These are phyloP conservation scores for Sarcophaga variegata DNA, from an alignment of 2,888 invertebrate species.

Conservation along the genomic window DNA sequence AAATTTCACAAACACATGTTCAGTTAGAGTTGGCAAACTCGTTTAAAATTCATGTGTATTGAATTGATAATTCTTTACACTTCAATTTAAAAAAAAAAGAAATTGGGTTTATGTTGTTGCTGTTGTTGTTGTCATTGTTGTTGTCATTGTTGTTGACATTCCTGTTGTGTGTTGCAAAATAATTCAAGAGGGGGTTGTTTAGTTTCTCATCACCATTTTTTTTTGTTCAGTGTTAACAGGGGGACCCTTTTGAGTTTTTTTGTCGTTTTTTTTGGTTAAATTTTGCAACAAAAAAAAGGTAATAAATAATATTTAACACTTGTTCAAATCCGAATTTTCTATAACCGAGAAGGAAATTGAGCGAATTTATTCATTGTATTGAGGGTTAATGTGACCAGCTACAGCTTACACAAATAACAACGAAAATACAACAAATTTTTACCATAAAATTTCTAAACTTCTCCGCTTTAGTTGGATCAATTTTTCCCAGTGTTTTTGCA, in stretches of 20 bases:
- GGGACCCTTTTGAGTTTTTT: not conserved
- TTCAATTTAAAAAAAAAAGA: slow-evolving; percentile 34
- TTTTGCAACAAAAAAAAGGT: slow-evolving; percentile 41
- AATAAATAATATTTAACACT: slow-evolving; percentile 67
- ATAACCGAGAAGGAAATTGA: not conserved
- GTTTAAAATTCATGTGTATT: not conserved
- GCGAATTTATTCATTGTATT: not conserved
- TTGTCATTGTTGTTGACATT: slow-evolving; percentile 43
- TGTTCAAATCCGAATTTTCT: slow-evolving; percentile 6
- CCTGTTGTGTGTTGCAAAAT: slow-evolving; percentile 25
- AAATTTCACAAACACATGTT: not conserved
- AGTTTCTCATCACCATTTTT: slow-evolving; percentile 4
- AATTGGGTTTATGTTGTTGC: slow-evolving; percentile 24
- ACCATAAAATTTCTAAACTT: no score
- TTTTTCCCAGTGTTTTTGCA: no score
- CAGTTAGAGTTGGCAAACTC: no score
- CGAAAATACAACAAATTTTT: no score
- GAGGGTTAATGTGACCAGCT: slow-evolving; percentile 26
- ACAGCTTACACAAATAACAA: not conserved
- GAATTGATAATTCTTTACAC: slow-evolving; percentile 58
- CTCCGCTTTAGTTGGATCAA: no score
- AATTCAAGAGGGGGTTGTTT: slow-evolving; percentile 20
- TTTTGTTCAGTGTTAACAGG: not conserved
- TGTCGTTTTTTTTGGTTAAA: slow-evolving; percentile 23
- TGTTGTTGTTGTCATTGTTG: slow-evolving; percentile 35